Base-by-base conservation (phyloP, 2,888 invertebrate genomes). In the Platycnemis pennipes region DNA sequence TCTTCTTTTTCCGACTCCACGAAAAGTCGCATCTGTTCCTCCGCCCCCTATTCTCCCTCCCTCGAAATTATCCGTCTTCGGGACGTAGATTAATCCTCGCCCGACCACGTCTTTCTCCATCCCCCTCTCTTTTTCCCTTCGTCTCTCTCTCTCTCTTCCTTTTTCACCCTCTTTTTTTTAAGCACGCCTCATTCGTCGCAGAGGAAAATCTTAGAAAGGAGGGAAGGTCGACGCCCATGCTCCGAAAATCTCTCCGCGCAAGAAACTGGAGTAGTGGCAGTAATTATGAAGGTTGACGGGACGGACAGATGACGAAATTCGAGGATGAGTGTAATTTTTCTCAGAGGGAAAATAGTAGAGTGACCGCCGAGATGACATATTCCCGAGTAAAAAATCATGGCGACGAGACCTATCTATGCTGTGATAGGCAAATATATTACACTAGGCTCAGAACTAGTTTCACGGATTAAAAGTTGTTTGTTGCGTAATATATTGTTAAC, bases 51-150 rank as follows among this genome's bases (percentile, higher is more conserved):
- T 77, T 77, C 26, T 26, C 69, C 69, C 7, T 77, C 77, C 26
- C 63, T 77, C 31, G 77, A 77, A 77, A 77, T 77, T 77, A 77
- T 77, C 13, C 77, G n/a, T 37, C 37, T 77, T 77, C 37, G 31
- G 37, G 77, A 77, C 77, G 77, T 77, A 37, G 77, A 77, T 77
- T 77, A 77, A 77, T 77, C 77, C 77, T 77, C 77, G 37, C 31
- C 77, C 11, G 26, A 16, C 31, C 77, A 16, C 11, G 13, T 37
- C 37, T 37, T 77, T 8, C 69, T 69, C 69, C 13, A 5, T 69
- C 69, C n/a, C 19, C 31, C 0, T n/a, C 2, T 63, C 2, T 63
- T 1, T 63, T n/a, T n/a, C 13, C 49, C 7, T 77, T 1, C 31
- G 11, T 77, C 7, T 77, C 77, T 77, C 77, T 77, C 77, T 77